Conservation (phyloP, 2,113 vertebrate genomes). For the Muscicapa adusta region DNA sequence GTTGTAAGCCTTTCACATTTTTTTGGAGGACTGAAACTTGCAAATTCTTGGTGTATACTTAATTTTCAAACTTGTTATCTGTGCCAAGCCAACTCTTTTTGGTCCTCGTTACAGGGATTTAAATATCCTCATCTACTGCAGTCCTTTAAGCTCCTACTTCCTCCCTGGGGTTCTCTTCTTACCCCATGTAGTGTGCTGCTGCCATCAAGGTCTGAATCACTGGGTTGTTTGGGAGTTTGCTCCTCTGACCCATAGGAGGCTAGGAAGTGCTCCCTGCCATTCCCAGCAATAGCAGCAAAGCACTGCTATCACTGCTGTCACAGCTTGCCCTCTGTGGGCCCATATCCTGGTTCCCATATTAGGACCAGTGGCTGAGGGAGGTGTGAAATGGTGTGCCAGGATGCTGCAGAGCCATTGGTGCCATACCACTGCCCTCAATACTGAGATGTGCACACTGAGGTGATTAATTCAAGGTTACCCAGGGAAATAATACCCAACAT, state of each 20-base stretch:
- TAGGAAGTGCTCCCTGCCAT: neutral
- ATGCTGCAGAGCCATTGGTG: neutral
- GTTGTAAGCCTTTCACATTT: neutral
- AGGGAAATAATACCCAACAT: neutral
- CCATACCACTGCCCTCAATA: neutral
- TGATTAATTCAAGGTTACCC: neutral
- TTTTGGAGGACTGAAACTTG: neutral
- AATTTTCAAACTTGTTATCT: neutral
- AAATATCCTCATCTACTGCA: neutral
- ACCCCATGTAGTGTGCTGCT: fast-evolving
- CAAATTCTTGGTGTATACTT: neutral
- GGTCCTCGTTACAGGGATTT: neutral
- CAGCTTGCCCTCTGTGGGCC: neutral
- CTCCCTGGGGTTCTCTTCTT: neutral
- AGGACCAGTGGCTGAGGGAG: neutral
- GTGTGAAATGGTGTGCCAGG: neutral
- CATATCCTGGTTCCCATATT: neutral
- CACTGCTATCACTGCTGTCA: neutral
- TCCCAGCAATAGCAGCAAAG: neutral
- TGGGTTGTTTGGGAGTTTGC: neutral
- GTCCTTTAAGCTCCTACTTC: neutral
- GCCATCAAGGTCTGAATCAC: fast-evolving
- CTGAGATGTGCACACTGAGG: fast-evolving
- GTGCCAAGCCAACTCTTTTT: neutral
- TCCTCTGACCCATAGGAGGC: fast-evolving